Conservation (phyloP, 1,140 invertebrate species). For the Trypoxylus dichotomus region DNA sequence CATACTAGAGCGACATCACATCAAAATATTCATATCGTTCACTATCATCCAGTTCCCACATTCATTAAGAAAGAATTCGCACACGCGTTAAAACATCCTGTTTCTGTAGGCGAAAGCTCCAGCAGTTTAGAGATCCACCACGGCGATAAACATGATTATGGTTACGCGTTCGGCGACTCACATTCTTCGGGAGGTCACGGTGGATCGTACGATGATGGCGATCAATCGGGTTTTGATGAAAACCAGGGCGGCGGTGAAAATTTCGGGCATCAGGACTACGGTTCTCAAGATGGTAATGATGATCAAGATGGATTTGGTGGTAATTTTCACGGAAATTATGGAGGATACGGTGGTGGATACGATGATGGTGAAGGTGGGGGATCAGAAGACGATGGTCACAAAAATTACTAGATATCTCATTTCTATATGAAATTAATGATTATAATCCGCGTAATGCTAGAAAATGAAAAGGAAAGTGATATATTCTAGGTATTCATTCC, state of each 20-base stretch:
- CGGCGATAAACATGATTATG: conserved; percentile 41
- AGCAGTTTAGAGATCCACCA: conserved; percentile 42
- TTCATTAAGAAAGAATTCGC: conserved; percentile 67
- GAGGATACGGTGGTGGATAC: neutral
- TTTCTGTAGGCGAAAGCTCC: conserved; percentile 61
- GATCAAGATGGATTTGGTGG: neutral
- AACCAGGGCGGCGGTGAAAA: neutral
- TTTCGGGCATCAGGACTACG: neutral
- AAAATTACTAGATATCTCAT: neutral
- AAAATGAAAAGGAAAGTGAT: too few relatives aligned
- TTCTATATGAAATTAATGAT: neutral
- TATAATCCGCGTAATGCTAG: neutral
- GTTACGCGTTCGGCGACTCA: conserved; percentile 35
- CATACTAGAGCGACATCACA: conserved; percentile 58
- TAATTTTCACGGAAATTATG: neutral
- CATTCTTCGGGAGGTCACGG: neutral
- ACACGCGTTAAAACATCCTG: conserved; percentile 62
- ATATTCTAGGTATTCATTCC: neutral
- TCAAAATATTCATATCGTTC: conserved; percentile 66
- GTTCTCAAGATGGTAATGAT: neutral
- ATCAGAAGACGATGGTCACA: neutral
- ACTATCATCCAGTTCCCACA: conserved; percentile 66
- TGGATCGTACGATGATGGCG: neutral
- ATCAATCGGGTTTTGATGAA: neutral
- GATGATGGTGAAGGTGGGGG: neutral